Evolutionary conservation across 2,113 vertebrate genomes (phyloP), one percentile per base, ranked within the genome.

Genomic region (Rhinoderma darwinii): DNA sequence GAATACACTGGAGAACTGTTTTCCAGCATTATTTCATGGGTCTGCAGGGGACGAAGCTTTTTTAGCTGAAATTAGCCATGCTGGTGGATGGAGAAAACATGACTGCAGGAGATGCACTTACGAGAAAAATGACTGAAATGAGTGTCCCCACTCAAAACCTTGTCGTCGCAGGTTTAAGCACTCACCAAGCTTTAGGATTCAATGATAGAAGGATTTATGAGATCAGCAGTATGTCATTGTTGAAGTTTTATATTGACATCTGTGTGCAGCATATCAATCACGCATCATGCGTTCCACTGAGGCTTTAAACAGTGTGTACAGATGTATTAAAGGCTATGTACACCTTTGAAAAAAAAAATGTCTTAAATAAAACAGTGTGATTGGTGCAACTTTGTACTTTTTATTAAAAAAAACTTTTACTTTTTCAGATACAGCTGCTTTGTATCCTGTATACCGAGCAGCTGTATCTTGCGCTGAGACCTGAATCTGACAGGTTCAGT

Each of bases 41-140:
- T 51, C 68, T 41, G 44, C 25, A 37, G 82, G 82, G 25, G 68
- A 37, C 22, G 15, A 12, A 50, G 63, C 12, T 72, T 84, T 84
- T 54, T 84, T 83, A 84, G 68, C 32, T 84, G 47, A 74, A 84
- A 84, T 84, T 74, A 41, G 50, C 30, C 47, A 27, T 41, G 32
- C 68, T 73, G 47, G 82, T 56, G 47, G 47, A 72, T 54, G 25
- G 47, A 41, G 68, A 50, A 37, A 73, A n/a, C 82, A 43, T 73
- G 20, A 39, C 66, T 50, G 20, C 66, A 41, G 43, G 66, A 73
- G 50, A 74, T 20, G 22, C 44, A 37, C 82, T 84, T 72, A 56
- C 12, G 18, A 54, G 50, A 56, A 47, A 84, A 41, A 47, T 27
- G 82, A 70, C 44, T 70, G 54, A 63, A 59, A 18, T 17, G 32